Conservation (phyloP, 1,140 invertebrate genomes). For the Leptestheria dahalacensis region DNA sequence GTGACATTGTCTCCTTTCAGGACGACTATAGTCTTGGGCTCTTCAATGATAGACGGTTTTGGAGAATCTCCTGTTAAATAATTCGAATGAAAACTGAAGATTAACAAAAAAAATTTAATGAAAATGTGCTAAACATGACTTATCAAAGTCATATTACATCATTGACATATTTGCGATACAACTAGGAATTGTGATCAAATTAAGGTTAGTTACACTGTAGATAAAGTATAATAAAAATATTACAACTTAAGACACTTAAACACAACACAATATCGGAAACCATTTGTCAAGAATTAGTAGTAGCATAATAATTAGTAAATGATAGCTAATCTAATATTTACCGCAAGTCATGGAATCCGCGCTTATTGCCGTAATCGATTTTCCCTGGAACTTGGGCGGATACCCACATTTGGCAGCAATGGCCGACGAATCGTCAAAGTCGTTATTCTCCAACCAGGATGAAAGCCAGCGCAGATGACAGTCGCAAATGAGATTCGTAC, state of each 20-base stretch:
- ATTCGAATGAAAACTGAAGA: not conserved
- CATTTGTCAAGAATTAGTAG: too few relatives aligned
- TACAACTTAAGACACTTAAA: too few relatives aligned
- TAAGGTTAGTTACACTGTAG: too few relatives aligned
- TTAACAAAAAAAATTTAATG: not conserved
- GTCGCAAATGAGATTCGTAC: slow-evolving; percentile 62
- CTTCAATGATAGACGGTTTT: slow-evolving; percentile 64
- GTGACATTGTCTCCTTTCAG: slow-evolving; percentile 70
- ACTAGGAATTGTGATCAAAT: too few relatives aligned
- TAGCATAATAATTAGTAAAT: too few relatives aligned
- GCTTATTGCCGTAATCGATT: slow-evolving; percentile 45
- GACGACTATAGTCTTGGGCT: slow-evolving; percentile 60
- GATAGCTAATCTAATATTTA: too few relatives aligned
- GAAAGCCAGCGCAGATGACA: slow-evolving; percentile 65
- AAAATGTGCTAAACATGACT: too few relatives aligned
- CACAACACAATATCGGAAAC: too few relatives aligned
- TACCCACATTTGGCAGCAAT: slow-evolving; percentile 51
- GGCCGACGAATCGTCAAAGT: slow-evolving; percentile 34
- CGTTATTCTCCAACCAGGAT: slow-evolving; percentile 43
- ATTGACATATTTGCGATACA: too few relatives aligned
- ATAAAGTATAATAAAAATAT: too few relatives aligned
- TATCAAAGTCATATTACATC: too few relatives aligned
- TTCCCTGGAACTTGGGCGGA: slow-evolving; percentile 51
- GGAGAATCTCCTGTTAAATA: slow-evolving; percentile 62
- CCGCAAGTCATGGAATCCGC: slow-evolving; percentile 57